Evolutionary conservation across 2,888 invertebrate genomes (phyloP).

Genomic region (Cosmia pyralina): DNA sequence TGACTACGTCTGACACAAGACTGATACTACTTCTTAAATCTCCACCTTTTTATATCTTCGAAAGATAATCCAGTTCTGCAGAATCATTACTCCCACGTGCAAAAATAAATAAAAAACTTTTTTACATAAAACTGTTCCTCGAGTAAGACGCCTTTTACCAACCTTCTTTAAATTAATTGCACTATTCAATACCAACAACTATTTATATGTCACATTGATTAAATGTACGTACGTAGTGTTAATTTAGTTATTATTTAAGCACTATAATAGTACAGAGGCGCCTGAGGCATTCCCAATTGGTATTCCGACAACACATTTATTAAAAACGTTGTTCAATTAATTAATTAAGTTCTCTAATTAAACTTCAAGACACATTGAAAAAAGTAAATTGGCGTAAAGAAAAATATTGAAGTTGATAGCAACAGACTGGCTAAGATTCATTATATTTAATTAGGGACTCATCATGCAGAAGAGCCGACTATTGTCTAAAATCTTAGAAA

Average conservation of each 20-base stretch:
- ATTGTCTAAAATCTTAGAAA: neutral
- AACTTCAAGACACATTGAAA: neutral
- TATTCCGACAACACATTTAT: neutral
- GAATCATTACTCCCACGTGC: constrained; percentile 44
- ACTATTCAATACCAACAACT: constrained; percentile 38
- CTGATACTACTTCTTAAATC: constrained; percentile 65
- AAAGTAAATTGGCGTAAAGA: no score
- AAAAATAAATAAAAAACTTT: constrained; percentile 6
- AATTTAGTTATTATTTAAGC: constrained; percentile 12
- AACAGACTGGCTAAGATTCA: neutral
- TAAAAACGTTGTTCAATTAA: neutral
- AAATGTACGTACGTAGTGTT: neutral
- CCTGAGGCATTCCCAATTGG: neutral
- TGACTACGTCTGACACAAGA: constrained; percentile 77
- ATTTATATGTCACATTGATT: constrained; percentile 6
- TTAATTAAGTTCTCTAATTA: neutral
- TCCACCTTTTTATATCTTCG: constrained; percentile 74
- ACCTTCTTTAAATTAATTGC: constrained; percentile 32
- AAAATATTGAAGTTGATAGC: neutral
- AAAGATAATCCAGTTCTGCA: constrained; percentile 60
- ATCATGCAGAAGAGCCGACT: neutral
- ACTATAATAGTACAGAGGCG: constrained; percentile 4
- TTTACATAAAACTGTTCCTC: constrained; percentile 23
- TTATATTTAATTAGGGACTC: neutral
- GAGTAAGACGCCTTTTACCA: constrained; percentile 20